Base-by-base conservation (phyloP, 2,888 invertebrate species). In the Macaria liturata region DNA sequence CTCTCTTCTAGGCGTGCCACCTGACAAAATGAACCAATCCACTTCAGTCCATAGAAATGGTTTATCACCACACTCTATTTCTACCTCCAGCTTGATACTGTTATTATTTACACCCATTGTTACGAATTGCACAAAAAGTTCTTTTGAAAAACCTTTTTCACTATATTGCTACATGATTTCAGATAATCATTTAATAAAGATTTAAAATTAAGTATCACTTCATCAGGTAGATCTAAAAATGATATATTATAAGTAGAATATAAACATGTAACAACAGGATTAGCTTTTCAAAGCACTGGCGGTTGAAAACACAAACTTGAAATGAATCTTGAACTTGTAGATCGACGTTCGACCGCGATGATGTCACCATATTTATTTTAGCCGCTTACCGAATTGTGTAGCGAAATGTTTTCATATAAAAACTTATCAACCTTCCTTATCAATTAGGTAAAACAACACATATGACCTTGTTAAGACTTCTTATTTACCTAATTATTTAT, bases 21-120 rank as follows among this genome's bases (percentile, higher is more conserved):
- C 91, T 90, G 88, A 77, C 43, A 88, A 83, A 69, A 83, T 72
- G 72, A 88, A 86, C 87, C 86, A 89, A 61, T 88, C 85, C 65
- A 87, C 74, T 32, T 88, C 86, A 80, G 71, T 81, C 46, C 87
- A 65, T 54, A 80, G 59, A 32, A 66, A 72, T 8, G 78, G 71
- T 46, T 88, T 83, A n/a, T 81, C 42, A 46, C 75, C 84, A 69
- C 81, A 83, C 47, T 87, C 88, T 61, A 86, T 76, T 66, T 88
- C 86, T 52, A 88, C 76, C 70, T 86, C 86, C 30, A 88, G 65
- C 65, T 75, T 83, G 32, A 87, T 69, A 70, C 69, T 72, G 40
- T 72, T 68, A 56, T 73, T 71, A 39, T 37, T 8, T 9, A 37
- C 54, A 55, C 44, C 55, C 62, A 66, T 62, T 49, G 32, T 37